Base-by-base conservation (phyloP, 2,888 invertebrate genomes). In the Serripes groenlandicus region DNA sequence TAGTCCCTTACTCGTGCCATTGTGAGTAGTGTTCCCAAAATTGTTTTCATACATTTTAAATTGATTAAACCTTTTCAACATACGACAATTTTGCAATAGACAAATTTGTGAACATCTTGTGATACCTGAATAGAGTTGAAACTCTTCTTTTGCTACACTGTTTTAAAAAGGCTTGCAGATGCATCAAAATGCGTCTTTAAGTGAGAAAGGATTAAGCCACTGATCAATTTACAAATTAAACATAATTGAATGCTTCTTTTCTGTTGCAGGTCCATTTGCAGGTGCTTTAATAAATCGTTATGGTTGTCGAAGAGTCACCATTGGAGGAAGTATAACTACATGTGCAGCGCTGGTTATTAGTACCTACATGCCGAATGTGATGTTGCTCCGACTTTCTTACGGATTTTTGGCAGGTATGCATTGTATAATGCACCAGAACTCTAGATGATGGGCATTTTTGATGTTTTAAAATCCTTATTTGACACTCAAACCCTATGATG, bases 201-300 rank as follows among this genome's bases (percentile, higher is more conserved):
- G 11, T 11, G 42, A 18, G 42, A 42, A 42, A 42, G 18, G 42
- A 18, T 42, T 42, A 42, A 42, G 9, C 42, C 42, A 42, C 18
- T 42, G 9, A 42, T 11, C 9, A 42, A 42, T 42, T 9, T 42
- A n/a, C n/a, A n/a, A n/a, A n/a, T n/a, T n/a, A n/a, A n/a, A n/a
- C n/a, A n/a, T n/a, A n/a, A n/a, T n/a, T n/a, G n/a, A n/a, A 7
- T 3, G 35, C 3, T 62, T 62, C 32, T 62, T 30, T 49, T 54
- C 15, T 26, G 0, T 56, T 71, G 5, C 35, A 71, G 66, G 66
- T 79, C 99, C 99, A 4, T 97, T 99, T 93, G 98, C 98, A 2
- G 97, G 98, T 89, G 98, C 98, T 0, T 95, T 99, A 88, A 97
- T 98, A 35, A 99, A 99, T 95, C 96, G 97, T 89, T 98, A 97